Base-by-base conservation (phyloP, 2,113 vertebrate genomes). In the Chlamydotis undulata region DNA sequence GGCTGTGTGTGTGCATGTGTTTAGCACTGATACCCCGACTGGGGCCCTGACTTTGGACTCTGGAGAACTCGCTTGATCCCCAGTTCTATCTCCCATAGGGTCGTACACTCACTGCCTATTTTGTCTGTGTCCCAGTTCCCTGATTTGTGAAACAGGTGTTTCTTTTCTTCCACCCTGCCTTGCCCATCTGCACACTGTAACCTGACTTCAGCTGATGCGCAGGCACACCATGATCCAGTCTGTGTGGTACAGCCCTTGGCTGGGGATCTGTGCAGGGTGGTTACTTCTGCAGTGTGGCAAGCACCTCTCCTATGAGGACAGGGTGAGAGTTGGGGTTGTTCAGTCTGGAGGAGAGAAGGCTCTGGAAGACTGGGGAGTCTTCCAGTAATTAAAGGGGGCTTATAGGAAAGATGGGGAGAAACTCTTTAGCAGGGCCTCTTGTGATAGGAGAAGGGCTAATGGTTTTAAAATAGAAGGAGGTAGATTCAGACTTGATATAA, bases 151-250 rank as follows among this genome's bases (percentile, higher is more conserved):
- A 90, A 86, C n/a, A 53, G 43, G 7, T 15, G 24, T 49, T 94
- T 84, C 12, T 89, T 67, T 47, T 26, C 69, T 71, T 67, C 22
- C 63, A 31, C n/a, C 67, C n/a, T 80, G 45, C 59, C 56, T 81
- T 53, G 56, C 43, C 23, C 57, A n/a, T 49, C 68, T 81, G 59
- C 23, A n/a, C 1, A 0, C 39, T 19, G 50, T 65, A 77, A 47
- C 52, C 84, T 47, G 74, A 43, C 65, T 78, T 71, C 35, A 64
- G 74, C 74, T 35, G 39, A 31, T 21, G 64, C 31, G 11, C 55
- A 53, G 19, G 52, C 22, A 31, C 59, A 19, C 0, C 0, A 1
- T 15, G 77, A 55, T 82, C 69, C 1, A 1, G 26, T 49, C 41
- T 21, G 17, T 13, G 26, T 0, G 6, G 47, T 31, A 14, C 31